A percentile compares a stretch with the other conserved stretches of the same genome.
Evolutionary conservation across 2,113 vertebrate genomes (phyloP).

Genomic region (Ophiodon elongatus): DNA sequence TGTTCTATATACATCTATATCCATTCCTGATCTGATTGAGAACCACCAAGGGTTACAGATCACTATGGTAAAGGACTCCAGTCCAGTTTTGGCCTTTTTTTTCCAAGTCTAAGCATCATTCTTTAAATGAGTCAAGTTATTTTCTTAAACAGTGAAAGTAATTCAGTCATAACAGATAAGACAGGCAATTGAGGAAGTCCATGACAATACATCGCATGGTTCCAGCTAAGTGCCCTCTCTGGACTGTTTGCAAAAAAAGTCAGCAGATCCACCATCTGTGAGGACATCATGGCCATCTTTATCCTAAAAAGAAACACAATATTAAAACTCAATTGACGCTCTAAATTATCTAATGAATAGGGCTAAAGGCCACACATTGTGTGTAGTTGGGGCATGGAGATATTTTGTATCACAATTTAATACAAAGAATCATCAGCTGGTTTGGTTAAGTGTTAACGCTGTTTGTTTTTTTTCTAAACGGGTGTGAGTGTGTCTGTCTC

Average conservation of each 20-base stretch:
- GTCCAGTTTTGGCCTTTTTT: not conserved
- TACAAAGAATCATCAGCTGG: not conserved
- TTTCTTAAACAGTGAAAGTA: not conserved
- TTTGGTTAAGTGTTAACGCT: not conserved
- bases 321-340: not conserved
- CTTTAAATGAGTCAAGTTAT: no score
- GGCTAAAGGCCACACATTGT: not conserved
- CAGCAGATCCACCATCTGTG: not conserved
- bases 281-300: not conserved
- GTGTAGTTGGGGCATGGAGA: no score
- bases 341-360: not conserved
- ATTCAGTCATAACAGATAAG: not conserved
- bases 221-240: not conserved
- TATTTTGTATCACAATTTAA: not conserved
- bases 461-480: not conserved
- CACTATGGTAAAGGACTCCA: not conserved
- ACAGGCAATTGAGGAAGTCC: not conserved
- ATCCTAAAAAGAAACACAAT: not conserved
- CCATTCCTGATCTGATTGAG: not conserved
- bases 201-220: not conserved
- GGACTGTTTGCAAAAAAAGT: not conserved
- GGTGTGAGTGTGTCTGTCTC: slow-evolving; percentile 10
- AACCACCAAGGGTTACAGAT: not conserved
- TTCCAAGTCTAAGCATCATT: not conserved
- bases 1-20: not conserved